These are phyloP conservation scores for Isichthys henryi DNA, from an alignment of 2,113 vertebrate species.

Conservation along the genomic window DNA sequence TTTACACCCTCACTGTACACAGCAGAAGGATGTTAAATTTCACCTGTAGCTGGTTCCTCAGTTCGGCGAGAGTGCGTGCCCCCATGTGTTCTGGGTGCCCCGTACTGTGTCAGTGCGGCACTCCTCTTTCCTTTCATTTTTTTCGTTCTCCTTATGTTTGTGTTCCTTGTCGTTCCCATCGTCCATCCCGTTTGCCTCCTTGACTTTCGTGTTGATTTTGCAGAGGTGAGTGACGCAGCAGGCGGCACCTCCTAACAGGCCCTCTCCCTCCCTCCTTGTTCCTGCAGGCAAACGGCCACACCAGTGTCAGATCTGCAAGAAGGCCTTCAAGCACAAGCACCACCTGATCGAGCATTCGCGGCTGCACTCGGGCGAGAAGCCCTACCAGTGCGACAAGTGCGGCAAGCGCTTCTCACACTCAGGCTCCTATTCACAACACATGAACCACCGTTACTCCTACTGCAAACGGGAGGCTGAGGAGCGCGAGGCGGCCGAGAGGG, in stretches of 20 bases:
- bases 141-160: constrained; percentile 19
- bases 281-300: constrained; percentile 92
- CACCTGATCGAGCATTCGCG: constrained; percentile 98
- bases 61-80: background rate
- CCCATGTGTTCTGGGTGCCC: background rate
- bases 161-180: constrained; percentile 38
- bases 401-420: constrained; percentile 98
- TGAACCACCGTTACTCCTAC: constrained; percentile 99
- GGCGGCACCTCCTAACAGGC: background rate
- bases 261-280: constrained; percentile 34
- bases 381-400: constrained; percentile 98
- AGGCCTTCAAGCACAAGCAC: constrained; percentile 99
- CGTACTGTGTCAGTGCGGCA: constrained; percentile 26
- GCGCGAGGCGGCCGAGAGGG: constrained; percentile 89
- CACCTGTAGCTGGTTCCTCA: background rate
- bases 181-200: constrained; percentile 2
- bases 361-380: constrained; percentile 97
- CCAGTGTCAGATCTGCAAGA: constrained; percentile 99
- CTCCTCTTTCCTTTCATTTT: constrained; percentile 37
- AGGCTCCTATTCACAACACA: constrained; percentile 98
- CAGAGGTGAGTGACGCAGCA: background rate
- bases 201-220: background rate
- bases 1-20: constrained; percentile 46
- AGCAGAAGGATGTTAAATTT: constrained; percentile 49
- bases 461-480: constrained; percentile 98